Percentiles rank a stretch among this genome's conserved stretches.
Conservation (phyloP, 2,888 invertebrate species). For the Xiphydria camelus region DNA sequence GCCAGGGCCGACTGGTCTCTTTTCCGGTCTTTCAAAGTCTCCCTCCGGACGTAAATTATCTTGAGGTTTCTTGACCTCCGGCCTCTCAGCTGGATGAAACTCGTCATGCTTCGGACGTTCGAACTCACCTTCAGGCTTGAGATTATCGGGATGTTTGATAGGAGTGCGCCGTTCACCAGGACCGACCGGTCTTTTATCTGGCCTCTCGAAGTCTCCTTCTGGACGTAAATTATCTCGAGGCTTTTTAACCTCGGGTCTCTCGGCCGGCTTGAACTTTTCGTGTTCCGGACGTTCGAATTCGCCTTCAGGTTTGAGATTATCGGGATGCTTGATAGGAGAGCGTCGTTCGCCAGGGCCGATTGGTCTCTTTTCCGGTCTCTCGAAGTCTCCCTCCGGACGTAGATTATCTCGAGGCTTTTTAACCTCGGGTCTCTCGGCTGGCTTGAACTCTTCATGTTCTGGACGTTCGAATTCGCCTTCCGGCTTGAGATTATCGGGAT, state of each 20-base stretch:
- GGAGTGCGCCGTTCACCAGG: constrained; percentile 40
- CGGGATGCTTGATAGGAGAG: constrained; percentile 57
- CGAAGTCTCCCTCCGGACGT: constrained; percentile 64
- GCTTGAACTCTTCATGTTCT: constrained; percentile 51
- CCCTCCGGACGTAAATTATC: constrained; percentile 62
- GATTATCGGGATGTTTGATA: constrained; percentile 49
- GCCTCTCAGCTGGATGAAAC: constrained; percentile 63
- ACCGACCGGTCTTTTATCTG: constrained; percentile 31
- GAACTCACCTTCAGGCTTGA: constrained; percentile 59
- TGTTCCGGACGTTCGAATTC: constrained; percentile 60
- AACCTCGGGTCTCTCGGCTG: constrained; percentile 51
- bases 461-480: constrained; percentile 61
- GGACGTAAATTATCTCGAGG: constrained; percentile 58
- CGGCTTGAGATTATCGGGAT: constrained; percentile 56
- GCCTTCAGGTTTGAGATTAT: constrained; percentile 61
- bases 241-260: constrained; percentile 39
- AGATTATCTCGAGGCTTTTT: constrained; percentile 49
- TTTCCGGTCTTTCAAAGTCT: constrained; percentile 53
- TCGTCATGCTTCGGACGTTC: constrained; percentile 58
- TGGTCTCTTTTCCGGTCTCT: constrained; percentile 54
- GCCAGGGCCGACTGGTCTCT: constrained; percentile 42
- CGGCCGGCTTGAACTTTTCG: constrained; percentile 37
- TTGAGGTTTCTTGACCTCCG: constrained; percentile 58
- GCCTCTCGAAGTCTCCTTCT: constrained; percentile 55
- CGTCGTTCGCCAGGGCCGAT: constrained; percentile 41